These are phyloP conservation scores for Passer domesticus DNA, from an alignment of 2,113 vertebrate species.

Conservation along the genomic window DNA sequence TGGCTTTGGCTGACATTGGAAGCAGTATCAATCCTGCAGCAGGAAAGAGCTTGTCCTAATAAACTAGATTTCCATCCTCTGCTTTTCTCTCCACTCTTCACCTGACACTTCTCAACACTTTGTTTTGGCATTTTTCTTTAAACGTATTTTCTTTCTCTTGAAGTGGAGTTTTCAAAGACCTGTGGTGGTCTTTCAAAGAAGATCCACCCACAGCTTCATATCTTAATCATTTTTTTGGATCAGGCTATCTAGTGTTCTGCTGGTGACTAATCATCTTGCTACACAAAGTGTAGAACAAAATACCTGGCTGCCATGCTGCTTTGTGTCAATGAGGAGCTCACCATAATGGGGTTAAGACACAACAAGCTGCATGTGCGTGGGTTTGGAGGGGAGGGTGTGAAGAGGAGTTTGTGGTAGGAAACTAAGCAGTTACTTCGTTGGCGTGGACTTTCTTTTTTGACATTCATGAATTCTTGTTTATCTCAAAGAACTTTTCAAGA, in stretches of 20 bases:
- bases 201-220: background rate
- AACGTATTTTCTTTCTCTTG: background rate
- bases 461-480: constrained; percentile 7
- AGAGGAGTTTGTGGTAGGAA: constrained; percentile 52
- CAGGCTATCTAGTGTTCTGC: background rate
- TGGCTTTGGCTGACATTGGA: background rate
- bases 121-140: constrained; percentile 26
- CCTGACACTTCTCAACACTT: background rate
- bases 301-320: background rate
- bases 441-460: background rate
- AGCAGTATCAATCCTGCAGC: background rate
- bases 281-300: background rate
- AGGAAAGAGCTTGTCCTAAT: constrained; percentile 15
- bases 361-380: background rate
- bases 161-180: background rate
- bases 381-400: background rate
- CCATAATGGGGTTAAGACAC: background rate
- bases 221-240: constrained; percentile 13
- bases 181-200: constrained; percentile 2
- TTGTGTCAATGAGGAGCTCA: background rate
- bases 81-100: background rate
- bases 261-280: background rate
- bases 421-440: background rate
- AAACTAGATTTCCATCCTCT: background rate
- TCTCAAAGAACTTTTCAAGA: background rate